A percentile compares a stretch with the other conserved stretches of the same genome.
Conservation (phyloP, 2,888 invertebrate species). For the Junonia oenone region DNA sequence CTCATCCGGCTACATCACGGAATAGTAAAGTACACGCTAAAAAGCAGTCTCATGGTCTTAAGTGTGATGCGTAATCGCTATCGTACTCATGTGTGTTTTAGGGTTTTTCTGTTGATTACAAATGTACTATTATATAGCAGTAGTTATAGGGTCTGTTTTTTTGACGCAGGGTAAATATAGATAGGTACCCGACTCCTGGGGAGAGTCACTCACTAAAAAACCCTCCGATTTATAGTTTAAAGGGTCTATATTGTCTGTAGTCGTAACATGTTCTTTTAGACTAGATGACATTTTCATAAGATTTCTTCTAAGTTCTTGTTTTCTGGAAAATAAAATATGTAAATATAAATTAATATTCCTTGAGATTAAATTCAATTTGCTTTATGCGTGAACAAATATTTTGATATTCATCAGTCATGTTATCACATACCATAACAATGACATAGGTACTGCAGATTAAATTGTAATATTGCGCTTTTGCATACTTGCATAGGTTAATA, state of each 20-base stretch:
- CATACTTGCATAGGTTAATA: not conserved
- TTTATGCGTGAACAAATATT: not conserved
- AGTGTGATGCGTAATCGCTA: not conserved
- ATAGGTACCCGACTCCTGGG: too few relatives aligned
- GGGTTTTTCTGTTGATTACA: not conserved
- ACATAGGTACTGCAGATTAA: not conserved
- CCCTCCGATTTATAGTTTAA: too few relatives aligned
- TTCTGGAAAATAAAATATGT: too few relatives aligned
- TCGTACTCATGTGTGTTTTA: not conserved
- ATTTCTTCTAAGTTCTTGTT: too few relatives aligned
- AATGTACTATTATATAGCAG: not conserved
- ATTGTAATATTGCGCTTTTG: not conserved
- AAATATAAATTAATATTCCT: too few relatives aligned
- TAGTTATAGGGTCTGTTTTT: too few relatives aligned
- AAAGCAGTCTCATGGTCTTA: not conserved
- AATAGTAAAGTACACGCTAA: slow-evolving; percentile 1
- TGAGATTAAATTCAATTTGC: not conserved
- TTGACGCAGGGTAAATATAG: too few relatives aligned
- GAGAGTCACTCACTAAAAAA: too few relatives aligned
- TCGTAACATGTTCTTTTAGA: too few relatives aligned
- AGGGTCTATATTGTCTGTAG: too few relatives aligned
- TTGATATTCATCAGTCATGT: not conserved
- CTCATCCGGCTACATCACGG: slow-evolving; percentile 36
- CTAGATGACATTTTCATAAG: too few relatives aligned
- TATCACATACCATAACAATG: slow-evolving; percentile 1